Evolutionary conservation across 2,797 vertebrate species (phyloP), one percentile per base, ranked within the genome.

Genomic region (Rhincodon typus): DNA sequence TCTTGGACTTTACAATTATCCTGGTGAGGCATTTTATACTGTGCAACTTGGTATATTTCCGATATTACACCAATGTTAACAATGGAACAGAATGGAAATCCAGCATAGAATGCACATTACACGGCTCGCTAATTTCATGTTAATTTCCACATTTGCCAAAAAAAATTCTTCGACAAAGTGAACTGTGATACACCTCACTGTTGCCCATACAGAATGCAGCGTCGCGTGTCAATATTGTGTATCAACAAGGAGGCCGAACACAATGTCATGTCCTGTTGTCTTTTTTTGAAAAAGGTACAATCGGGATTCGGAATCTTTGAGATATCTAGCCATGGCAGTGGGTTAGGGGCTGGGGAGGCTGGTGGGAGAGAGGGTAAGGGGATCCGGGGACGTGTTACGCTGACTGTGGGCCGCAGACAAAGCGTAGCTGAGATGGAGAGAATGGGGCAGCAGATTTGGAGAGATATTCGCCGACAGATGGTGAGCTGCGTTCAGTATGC

Each of bases 401-500:
- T 50, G 94, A 77, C 94, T 21, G 42, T 53, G 94, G 69, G 25
- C 69, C 27, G 42, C 30, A 95, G 94, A 95, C 94, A 95, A 95
- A 74, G 94, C 70, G 66, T 30, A 66, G 57, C 88, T 53, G 94
- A 74, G 57, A 53, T 53, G 94, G 53, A n/a, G 42, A 77, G 94
- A 95, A 95, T 74, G 46, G 94, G 94, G 94, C 67, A 70, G 94
- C 94, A 95, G 94, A 95, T 99, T 99, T 99, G 98, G 98, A 99
- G 98, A 98, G 98, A 97, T 98, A 98, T 98, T 98, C 97, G 97
- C 97, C 98, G 98, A 98, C 99, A 99, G 99, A 99, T 99, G 98
- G 98, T 98, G 98, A 98, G 98, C 98, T 98, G 98, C 98, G 98
- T 98, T 98, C 98, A 99, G 98, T 98, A 98, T 99, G 99, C 98